phyloP scores from a whole-genome alignment of 2,113 vertebrate species.

The Oryctolagus cuniculus region DNA sequence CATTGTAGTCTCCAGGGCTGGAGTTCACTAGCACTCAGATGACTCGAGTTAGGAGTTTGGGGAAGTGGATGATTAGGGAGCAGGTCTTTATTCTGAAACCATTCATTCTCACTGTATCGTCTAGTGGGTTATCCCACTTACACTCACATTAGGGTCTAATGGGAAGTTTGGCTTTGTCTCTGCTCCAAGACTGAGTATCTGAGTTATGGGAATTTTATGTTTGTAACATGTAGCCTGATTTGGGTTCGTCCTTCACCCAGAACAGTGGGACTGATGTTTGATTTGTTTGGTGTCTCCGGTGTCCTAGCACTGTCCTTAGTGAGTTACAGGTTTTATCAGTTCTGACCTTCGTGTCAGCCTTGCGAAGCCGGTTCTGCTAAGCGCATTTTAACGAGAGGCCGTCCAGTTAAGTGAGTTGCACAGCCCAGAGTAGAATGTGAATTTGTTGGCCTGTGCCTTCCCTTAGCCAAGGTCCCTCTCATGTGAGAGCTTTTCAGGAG shows the following conservation, averaged over 20 bases:
- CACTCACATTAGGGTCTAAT: background rate
- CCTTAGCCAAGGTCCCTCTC: background rate
- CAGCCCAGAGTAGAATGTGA: background rate
- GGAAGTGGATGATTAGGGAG: background rate
- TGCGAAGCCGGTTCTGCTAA: background rate
- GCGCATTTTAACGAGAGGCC: background rate
- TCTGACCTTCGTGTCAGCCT: background rate
- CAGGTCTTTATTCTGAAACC: background rate
- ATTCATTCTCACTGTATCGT: background rate
- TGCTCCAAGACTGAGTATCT: background rate
- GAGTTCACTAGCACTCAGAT: background rate
- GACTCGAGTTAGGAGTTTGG: background rate
- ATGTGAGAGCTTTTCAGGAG: background rate
- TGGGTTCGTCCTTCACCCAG: background rate
- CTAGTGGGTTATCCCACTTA: background rate
- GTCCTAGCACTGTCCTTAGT: background rate
- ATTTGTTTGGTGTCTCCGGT: accelerated
- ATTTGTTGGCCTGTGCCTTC: background rate
- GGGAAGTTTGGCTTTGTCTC: background rate
- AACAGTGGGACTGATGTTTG: background rate
- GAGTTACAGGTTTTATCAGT: background rate
- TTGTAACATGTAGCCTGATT: background rate
- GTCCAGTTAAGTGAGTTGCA: background rate
- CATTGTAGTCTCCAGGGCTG: background rate
- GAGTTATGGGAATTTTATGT: background rate